Base-by-base conservation (phyloP, 2,888 invertebrate genomes). In the Pteria penguin region DNA sequence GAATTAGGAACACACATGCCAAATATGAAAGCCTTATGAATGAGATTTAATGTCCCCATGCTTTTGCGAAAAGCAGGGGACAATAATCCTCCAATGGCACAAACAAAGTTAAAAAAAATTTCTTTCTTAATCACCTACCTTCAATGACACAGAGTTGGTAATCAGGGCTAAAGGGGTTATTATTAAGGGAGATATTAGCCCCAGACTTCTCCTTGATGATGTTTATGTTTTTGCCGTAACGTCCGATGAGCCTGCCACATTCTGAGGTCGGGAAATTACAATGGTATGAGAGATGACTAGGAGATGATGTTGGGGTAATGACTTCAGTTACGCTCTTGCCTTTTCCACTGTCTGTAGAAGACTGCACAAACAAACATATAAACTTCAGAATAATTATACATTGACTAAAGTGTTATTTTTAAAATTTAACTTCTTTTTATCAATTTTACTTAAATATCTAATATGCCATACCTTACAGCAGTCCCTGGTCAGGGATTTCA, bases 171-270 rank as follows among this genome's bases (percentile, higher is more conserved):
- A 94, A 94, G 18, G 96, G 95, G 93, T 96, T 96, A 89, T 95
- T 94, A 89, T 95, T 95, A n/a, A 98, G 94, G 83, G 94, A 93
- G 66, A 98, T 95, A 88, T 94, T 95, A 26, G 97, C 96, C 83
- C 95, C 95, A 1, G 97, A 95, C 90, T 95, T 95, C 33, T 94
- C 93, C 91, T 96, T 96, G 55, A 93, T 95, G 88, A 94, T 94
- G 82, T 95, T 95, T n/a, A 98, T 95, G 92, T 95, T 96, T 55
- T 94, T 93, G 58, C 97, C 97, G 85, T 95, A 94, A 86, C 95
- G 95, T 55, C 98, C 98, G 91, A 98, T 97, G 84, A 98, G 93
- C 75, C 95, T 94, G 24, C 98, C 98, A 76, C 97, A 96, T 81
- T 97, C 93, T 73, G 93, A 89, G 62, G 91, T 87, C 2, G 93